A percentile compares a stretch with the other conserved stretches of the same genome.
Evolutionary conservation across 2,113 vertebrate species (phyloP).

Genomic region (Phodopus roborovskii): DNA sequence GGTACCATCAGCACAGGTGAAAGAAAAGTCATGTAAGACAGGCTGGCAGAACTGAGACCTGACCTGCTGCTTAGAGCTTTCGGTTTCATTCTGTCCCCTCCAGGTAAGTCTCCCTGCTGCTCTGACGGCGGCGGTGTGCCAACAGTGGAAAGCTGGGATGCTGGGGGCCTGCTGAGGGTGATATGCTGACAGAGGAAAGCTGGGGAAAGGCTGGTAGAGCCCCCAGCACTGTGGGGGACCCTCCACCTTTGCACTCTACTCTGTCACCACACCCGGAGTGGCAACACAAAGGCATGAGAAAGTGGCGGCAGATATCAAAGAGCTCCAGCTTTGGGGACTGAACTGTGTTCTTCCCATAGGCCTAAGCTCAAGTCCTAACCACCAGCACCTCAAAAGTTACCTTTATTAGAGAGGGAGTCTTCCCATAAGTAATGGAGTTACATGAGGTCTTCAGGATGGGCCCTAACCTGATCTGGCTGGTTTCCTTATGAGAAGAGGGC

Average conservation of each 20-base stretch:
- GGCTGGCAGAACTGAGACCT: background rate
- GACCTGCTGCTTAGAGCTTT: background rate
- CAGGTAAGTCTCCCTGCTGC: background rate
- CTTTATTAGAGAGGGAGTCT: background rate
- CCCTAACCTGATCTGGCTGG: background rate
- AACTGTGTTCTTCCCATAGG: background rate
- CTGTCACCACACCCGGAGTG: background rate
- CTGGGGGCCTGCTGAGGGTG: background rate
- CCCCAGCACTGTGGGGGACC: fast-evolving
- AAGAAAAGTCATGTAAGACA: background rate
- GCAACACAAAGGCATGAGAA: background rate
- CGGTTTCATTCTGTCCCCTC: background rate
- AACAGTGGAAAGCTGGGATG: background rate
- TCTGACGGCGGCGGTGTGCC: background rate
- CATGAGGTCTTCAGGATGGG: background rate
- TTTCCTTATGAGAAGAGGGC: background rate
- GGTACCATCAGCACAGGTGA: background rate
- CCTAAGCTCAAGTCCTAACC: background rate
- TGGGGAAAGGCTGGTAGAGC: background rate
- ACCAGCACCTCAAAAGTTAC: background rate
- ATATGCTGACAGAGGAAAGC: background rate
- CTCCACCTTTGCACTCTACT: background rate
- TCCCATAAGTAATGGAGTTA: background rate
- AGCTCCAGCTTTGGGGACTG: fast-evolving
- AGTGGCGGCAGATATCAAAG: background rate